phyloP scores from a whole-genome alignment of 2,797 vertebrate species.

The Tapirus indicus region DNA sequence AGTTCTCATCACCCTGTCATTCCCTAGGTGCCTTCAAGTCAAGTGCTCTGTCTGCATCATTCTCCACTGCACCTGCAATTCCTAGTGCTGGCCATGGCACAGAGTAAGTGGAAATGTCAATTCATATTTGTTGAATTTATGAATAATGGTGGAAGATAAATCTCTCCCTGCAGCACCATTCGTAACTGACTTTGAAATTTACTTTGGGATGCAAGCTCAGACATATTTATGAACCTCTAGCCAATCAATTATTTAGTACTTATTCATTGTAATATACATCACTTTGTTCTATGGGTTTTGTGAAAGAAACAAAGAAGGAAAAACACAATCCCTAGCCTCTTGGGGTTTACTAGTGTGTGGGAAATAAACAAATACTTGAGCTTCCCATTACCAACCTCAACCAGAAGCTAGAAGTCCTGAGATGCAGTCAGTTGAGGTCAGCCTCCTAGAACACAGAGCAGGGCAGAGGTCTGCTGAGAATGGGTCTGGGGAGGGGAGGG shows the following conservation, averaged over 20 bases:
- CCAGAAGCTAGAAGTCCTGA: not conserved
- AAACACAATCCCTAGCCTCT: not conserved
- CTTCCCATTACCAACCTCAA: not conserved
- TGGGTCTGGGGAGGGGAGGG: fast-evolving
- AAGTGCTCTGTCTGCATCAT: not conserved
- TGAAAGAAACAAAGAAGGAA: constrained; percentile 13
- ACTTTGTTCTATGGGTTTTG: not conserved
- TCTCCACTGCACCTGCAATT: not conserved
- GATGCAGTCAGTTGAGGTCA: not conserved
- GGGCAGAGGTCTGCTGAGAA: not conserved
- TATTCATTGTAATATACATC: not conserved
- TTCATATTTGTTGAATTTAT: constrained; percentile 24
- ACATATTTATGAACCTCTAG: constrained; percentile 45
- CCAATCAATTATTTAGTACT: constrained; percentile 49
- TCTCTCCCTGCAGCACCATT: not conserved
- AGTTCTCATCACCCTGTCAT: not conserved
- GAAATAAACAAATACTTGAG: not conserved
- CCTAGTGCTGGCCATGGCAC: not conserved
- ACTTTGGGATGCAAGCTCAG: not conserved
- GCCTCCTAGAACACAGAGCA: not conserved
- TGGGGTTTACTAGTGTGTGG: not conserved
- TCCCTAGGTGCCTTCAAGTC: not conserved
- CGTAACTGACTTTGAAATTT: constrained; percentile 56
- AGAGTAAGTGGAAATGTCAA: not conserved
- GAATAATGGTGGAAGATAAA: constrained; percentile 54